phyloP scores from a whole-genome alignment of 2,797 vertebrate species.

The Paratrypauchen microcephalus region DNA sequence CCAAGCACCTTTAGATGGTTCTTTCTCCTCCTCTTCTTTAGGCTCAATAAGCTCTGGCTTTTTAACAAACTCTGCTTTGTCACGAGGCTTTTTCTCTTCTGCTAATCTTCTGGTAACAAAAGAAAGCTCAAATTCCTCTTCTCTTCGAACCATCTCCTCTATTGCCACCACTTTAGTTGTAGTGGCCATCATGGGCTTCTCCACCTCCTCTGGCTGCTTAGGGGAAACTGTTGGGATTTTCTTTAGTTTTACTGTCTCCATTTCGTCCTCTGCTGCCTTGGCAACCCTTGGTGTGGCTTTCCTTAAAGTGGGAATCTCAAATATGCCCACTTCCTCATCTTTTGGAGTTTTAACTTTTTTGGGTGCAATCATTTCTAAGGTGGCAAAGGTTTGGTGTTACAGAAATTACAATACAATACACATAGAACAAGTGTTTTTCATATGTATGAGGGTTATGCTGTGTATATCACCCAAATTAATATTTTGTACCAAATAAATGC shows the following conservation, averaged over 20 bases:
- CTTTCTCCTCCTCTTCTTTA: conserved; percentile 50
- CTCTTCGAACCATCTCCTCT: conserved; percentile 58
- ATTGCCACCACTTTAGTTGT: conserved; percentile 44
- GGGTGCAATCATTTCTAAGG: conserved; percentile 73
- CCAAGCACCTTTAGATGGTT: conserved; percentile 54
- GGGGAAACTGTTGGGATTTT: conserved; percentile 68
- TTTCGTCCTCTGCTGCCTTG: conserved; percentile 65
- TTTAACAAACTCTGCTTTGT: conserved; percentile 51
- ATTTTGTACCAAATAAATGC: conserved; percentile 3
- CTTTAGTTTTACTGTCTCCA: conserved; percentile 71
- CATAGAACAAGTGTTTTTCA: not conserved
- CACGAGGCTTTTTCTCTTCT: conserved; percentile 50
- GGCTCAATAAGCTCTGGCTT: conserved; percentile 48
- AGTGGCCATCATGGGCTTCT: conserved; percentile 51
- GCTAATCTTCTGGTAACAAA: conserved; percentile 50
- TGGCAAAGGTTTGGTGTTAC: conserved; percentile 81
- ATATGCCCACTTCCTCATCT: conserved; percentile 73
- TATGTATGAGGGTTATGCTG: not conserved
- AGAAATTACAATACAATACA: conserved; percentile 11
- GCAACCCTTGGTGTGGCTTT: conserved; percentile 66
- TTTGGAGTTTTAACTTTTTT: conserved; percentile 76
- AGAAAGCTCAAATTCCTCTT: conserved; percentile 62
- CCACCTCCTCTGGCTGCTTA: conserved; percentile 59
- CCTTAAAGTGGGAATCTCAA: conserved; percentile 76
- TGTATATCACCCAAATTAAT: not conserved